Base-by-base conservation (phyloP, 1,140 invertebrate species). In the Apis florea region DNA sequence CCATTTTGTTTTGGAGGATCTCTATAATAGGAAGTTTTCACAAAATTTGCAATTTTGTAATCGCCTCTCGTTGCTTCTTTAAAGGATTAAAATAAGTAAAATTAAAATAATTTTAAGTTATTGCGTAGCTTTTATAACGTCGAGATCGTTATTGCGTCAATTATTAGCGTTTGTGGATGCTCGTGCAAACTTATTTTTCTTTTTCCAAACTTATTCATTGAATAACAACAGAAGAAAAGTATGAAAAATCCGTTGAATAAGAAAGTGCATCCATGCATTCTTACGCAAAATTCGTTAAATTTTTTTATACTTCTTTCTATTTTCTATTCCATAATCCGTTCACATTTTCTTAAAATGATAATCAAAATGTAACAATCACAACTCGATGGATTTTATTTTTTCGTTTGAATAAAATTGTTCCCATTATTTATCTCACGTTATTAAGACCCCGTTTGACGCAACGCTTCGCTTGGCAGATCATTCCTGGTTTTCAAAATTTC, bases 331-430 rank as follows among this genome's bases (percentile, higher is more conserved):
- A 8, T 61, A 11, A 13, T 59, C n/a, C 11, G 0, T 24, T 59
- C 58, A 24, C 19, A 59, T 12, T 13, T 58, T 10, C n/a, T 61
- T 26, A 11, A 15, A 64, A 0, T 51, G 17, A 40, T 40, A 40
- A 40, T 40, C 31, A 40, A n/a, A n/a, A 40, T 40, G 31, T 40
- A 40, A 40, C 6, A 6, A 40, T 40, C 66, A 24, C 66, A 8
- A 68, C 49, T n/a, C 17, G 12, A 49, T 51, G 47, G 10, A 24
- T 51, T 68, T 68, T 17, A 49, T 17, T 68, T 54, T 54, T 54
- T 54, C 63, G 0, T 53, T 66, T 47, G 31, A 76, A 76, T 76
- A 76, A 76, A 76, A 24, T 56, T 66, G 4, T 40, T 47, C 54
- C 61, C n/a, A 63, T 47, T 6, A 21, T 59, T 59, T 61, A 26